Percentiles rank a stretch among this genome's conserved stretches.
phyloP scores from a whole-genome alignment of 2,888 invertebrate species.

The Cephus pulcher region DNA sequence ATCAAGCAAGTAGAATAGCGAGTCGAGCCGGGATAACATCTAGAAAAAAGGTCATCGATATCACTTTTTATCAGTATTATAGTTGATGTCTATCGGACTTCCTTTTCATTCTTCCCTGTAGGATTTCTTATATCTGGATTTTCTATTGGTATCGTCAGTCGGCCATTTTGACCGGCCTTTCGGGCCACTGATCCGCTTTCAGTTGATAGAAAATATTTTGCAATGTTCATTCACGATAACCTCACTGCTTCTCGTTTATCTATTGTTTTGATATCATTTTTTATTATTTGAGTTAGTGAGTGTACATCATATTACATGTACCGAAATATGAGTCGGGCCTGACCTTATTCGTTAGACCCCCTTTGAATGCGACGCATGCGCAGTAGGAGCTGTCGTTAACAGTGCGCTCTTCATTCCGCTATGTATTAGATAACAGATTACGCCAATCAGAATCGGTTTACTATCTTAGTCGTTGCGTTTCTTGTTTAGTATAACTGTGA shows the following conservation, averaged over 20 bases:
- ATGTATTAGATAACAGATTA: background rate
- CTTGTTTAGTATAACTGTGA: background rate
- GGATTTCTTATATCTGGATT: background rate
- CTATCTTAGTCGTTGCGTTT: background rate
- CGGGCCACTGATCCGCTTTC: background rate
- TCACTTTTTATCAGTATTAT: background rate
- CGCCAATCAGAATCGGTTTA: background rate
- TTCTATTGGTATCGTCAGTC: background rate
- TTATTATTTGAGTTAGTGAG: background rate
- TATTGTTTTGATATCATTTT: background rate
- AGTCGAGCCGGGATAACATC: background rate
- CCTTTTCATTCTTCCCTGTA: background rate
- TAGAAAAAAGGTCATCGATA: background rate
- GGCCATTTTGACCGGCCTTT: background rate
- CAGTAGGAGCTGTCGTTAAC: background rate
- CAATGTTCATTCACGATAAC: background rate
- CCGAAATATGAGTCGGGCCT: background rate
- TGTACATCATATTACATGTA: background rate
- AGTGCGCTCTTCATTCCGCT: background rate
- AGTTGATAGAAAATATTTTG: background rate
- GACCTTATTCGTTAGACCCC: background rate
- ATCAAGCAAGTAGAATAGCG: background rate
- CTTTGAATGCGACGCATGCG: background rate
- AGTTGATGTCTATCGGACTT: background rate
- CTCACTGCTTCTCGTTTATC: slow-evolving; percentile 22